Conservation (phyloP, 1,140 invertebrate genomes). For the Micrasema longulum region DNA sequence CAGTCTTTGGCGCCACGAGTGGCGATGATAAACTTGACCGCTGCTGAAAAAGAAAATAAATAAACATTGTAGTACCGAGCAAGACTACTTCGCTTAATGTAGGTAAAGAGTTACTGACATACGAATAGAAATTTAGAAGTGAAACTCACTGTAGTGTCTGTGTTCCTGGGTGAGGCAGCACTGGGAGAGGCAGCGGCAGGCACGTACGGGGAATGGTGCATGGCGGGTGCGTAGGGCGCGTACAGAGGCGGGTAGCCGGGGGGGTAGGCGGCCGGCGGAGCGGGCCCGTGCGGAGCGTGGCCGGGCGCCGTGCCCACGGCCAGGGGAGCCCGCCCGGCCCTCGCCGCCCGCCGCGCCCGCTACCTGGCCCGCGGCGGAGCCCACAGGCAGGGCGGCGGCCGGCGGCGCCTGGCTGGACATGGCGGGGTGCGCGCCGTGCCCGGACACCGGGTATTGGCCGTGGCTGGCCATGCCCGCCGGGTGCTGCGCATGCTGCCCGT, state of each 20-base stretch:
- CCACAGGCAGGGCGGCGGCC: constrained; percentile 48
- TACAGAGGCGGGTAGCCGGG: constrained; percentile 77
- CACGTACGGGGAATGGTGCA: constrained; percentile 76
- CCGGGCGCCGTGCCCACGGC: constrained; percentile 59
- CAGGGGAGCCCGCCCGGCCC: constrained; percentile 61
- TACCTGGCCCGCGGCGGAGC: constrained; percentile 46
- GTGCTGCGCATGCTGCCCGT: constrained; percentile 41
- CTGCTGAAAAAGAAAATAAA: constrained; percentile 56
- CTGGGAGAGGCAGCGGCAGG: constrained; percentile 72
- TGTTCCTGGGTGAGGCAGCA: constrained; percentile 73
- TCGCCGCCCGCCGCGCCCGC: constrained; percentile 52
- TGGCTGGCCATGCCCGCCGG: constrained; percentile 51
- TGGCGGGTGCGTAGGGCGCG: constrained; percentile 75
- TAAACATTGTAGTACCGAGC: too few relatives aligned
- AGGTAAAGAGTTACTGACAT: background rate
- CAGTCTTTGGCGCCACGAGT: constrained; percentile 64
- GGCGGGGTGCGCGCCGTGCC: constrained; percentile 45
- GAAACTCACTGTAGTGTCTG: constrained; percentile 70
- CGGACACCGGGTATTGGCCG: constrained; percentile 52
- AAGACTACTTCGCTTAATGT: background rate
- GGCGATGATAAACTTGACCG: constrained; percentile 67
- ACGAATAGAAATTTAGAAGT: background rate
- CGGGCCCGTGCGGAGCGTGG: constrained; percentile 57
- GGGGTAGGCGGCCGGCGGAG: constrained; percentile 67
- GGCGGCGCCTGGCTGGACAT: constrained; percentile 45